Percentiles rank a stretch among this genome's conserved stretches.
Evolutionary conservation across 2,113 vertebrate species (phyloP).

Genomic region (Syngnathus typhle): DNA sequence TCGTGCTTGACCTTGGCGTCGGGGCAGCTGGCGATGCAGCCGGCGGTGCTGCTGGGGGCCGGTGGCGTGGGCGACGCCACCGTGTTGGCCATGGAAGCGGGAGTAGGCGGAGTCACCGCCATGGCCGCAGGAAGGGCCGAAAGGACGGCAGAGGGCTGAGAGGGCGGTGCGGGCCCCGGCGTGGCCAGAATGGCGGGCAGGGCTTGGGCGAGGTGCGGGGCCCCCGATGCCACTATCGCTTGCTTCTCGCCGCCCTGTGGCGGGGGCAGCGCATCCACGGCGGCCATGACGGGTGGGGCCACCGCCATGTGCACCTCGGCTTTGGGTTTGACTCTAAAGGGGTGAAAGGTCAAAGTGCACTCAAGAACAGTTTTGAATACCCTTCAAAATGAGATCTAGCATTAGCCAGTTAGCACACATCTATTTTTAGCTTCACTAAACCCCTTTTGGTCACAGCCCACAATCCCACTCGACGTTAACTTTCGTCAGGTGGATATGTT

Average conservation of each 20-base stretch:
- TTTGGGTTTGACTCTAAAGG: conserved; percentile 84
- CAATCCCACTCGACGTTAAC: not conserved
- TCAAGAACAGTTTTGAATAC: not conserved
- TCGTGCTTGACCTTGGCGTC: conserved; percentile 94
- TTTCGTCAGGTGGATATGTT: not conserved
- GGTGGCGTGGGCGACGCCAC: conserved; percentile 82
- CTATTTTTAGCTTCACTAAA: not conserved
- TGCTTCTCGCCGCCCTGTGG: conserved; percentile 82
- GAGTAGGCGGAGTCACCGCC: conserved; percentile 71
- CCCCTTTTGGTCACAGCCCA: not conserved
- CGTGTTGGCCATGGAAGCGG: conserved; percentile 75
- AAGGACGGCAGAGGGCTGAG: conserved; percentile 80
- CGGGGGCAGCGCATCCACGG: conserved; percentile 81
- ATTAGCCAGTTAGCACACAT: no score
- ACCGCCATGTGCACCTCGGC: conserved; percentile 87
- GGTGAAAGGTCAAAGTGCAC: not conserved
- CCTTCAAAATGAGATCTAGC: no score
- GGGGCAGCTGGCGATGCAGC: conserved; percentile 75
- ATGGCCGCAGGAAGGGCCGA: conserved; percentile 79
- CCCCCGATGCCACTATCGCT: conserved; percentile 68
- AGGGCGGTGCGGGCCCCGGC: conserved; percentile 78
- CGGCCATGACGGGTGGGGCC: conserved; percentile 82
- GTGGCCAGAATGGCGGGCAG: conserved; percentile 81
- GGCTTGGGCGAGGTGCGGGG: conserved; percentile 84
- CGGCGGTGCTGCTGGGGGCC: conserved; percentile 76